Evolutionary conservation across 2,888 invertebrate species (phyloP).

Genomic region (Plebejus anna): DNA sequence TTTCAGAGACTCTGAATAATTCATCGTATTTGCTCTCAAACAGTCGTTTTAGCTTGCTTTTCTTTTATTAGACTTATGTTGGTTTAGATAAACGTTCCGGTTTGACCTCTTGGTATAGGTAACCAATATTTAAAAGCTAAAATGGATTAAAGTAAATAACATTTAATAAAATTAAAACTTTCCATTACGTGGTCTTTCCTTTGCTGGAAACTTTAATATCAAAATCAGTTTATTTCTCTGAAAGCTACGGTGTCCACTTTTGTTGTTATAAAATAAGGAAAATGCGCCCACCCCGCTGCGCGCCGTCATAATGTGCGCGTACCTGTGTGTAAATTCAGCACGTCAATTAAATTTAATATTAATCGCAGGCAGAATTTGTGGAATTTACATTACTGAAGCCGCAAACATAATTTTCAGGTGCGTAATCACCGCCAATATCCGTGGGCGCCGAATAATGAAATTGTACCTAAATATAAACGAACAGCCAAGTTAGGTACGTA

Average conservation of each 20-base stretch:
- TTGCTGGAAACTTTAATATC: too few species aligned
- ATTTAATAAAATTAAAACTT: too few species aligned
- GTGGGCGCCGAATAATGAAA: conserved; percentile 11
- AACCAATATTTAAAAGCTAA: too few species aligned
- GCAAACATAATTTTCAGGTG: conserved; percentile 25
- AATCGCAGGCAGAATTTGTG: conserved; percentile 20
- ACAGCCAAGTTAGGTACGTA: neutral
- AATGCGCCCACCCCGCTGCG: too few species aligned
- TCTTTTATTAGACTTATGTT: neutral
- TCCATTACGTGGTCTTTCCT: too few species aligned
- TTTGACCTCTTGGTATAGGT: too few species aligned
- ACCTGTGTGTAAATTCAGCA: neutral
- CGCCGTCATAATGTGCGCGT: neutral
- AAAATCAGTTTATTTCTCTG: too few species aligned
- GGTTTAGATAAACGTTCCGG: neutral
- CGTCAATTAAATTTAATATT: conserved; percentile 26
- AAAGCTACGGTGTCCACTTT: too few species aligned
- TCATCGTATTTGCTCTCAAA: conserved; percentile 26
- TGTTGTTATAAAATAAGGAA: too few species aligned
- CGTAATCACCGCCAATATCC: conserved; percentile 22
- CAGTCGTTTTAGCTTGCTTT: neutral
- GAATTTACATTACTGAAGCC: conserved; percentile 22
- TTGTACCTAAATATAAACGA: conserved; percentile 25
- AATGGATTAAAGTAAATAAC: too few species aligned
- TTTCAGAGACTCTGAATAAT: conserved; percentile 24